Base-by-base conservation (phyloP, 1,140 invertebrate species). In the Vanessa tameamea region DNA sequence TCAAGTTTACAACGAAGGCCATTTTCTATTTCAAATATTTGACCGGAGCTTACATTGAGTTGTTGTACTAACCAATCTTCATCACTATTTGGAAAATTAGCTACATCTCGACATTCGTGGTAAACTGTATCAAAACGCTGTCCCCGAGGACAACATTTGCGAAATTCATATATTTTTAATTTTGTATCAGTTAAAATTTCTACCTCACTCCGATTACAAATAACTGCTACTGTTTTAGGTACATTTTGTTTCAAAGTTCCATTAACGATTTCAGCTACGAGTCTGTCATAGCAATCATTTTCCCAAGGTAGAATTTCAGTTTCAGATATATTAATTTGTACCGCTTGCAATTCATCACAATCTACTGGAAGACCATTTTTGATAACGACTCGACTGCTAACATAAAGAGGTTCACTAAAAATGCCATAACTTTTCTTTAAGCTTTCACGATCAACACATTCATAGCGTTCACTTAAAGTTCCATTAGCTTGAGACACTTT, bases 71-170 rank as follows among this genome's bases (percentile, higher is more conserved):
- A 70, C 78, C 69, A 80, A 20, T 86, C 66, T 51, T 77, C 76
- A 20, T 78, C 74, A 64, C 53, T 76, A 47, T 76, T 47, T 31
- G 69, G 37, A n/a, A 69, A 67, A 67, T 48, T 69, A 8, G 14
- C 9, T 4, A 31, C 2, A 31, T 31, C 26, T 76, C 81, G 83
- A 71, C 89, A 91, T 31, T 83, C 64, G 69, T 89, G 85, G 50
- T 81, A 77, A 16, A 71, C 37, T 5, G 63, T 69, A 69, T 90
- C 86, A 71, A 86, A 91, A 48, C 71, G 81, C 66, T 89, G 80
- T 13, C 82, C 83, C 51, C 51, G 77, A 59, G 80, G 83, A 77
- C 90, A 92, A 79, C 90, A 92, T 76, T 92, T 92, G 23, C 80
- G 77, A 47, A 90, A 61, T 53, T 83, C 78, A 72, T 81, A 69